Conservation (phyloP, 2,113 vertebrate genomes). For the Xenus cinereus region DNA sequence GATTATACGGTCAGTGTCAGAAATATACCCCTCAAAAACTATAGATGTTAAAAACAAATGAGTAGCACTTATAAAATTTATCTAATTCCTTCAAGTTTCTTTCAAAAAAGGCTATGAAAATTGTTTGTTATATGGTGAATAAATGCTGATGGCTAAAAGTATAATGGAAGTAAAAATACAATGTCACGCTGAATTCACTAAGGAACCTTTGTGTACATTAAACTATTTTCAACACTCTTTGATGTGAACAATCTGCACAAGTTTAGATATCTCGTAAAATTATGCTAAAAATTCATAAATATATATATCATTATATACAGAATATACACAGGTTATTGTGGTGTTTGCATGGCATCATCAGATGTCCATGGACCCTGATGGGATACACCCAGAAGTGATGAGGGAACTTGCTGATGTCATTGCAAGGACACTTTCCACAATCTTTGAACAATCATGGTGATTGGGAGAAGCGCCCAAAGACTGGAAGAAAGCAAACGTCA, state of each 20-base stretch:
- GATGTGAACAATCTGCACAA: background rate
- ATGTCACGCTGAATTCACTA: background rate
- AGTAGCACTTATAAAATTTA: constrained; percentile 27
- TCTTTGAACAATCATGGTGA: background rate
- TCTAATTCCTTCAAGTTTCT: constrained; percentile 16
- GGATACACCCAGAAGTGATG: background rate
- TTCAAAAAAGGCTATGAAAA: constrained; percentile 39
- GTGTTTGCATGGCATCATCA: background rate
- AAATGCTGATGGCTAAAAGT: background rate
- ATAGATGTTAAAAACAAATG: constrained; percentile 40
- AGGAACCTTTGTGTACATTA: background rate
- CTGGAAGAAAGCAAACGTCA: background rate
- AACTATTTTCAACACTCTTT: background rate
- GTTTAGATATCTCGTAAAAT: background rate
- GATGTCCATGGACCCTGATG: background rate
- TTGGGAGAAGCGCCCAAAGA: background rate
- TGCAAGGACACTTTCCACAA: background rate
- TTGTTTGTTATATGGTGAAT: constrained; percentile 1
- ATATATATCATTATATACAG: background rate
- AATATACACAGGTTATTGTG: background rate
- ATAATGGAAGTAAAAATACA: background rate
- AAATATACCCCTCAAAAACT: constrained; percentile 34
- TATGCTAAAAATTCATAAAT: background rate
- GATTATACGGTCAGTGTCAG: constrained; percentile 26
- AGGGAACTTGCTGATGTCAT: background rate